Evolutionary conservation across 2,797 vertebrate species (phyloP).

Genomic region (Characodon lateralis): DNA sequence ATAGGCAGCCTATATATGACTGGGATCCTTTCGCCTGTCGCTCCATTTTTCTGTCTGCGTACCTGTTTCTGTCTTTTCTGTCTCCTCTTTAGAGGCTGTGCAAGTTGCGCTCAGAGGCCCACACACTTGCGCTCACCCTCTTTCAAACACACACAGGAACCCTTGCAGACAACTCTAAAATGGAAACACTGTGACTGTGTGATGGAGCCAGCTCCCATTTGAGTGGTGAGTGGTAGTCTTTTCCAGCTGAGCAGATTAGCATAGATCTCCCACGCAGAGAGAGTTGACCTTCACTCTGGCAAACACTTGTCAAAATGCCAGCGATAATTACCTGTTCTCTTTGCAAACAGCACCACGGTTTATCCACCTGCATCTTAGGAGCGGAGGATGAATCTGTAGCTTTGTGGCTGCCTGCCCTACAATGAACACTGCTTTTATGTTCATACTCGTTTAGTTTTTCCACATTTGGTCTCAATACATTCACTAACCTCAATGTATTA

Average conservation of each 20-base stretch:
- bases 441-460: neutral
- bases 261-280: slow-evolving; percentile 87
- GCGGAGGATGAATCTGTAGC: slow-evolving; percentile 35
- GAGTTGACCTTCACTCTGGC: slow-evolving; percentile 92
- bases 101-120: slow-evolving; percentile 35
- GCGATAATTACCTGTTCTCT: slow-evolving; percentile 89
- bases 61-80: slow-evolving; percentile 9
- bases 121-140: slow-evolving; percentile 21
- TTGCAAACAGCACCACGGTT: slow-evolving; percentile 81
- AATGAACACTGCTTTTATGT: slow-evolving; percentile 35
- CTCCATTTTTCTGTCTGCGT: slow-evolving; percentile 29
- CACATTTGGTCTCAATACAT: neutral
- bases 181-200: slow-evolving; percentile 73
- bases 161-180: slow-evolving; percentile 51
- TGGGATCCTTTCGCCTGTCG: slow-evolving; percentile 33
- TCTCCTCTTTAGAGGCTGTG: slow-evolving; percentile 41
- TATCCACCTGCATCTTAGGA: slow-evolving; percentile 80
- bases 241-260: slow-evolving; percentile 90
- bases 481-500: neutral
- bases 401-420: slow-evolving; percentile 33
- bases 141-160: slow-evolving; percentile 23
- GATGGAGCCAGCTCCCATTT: slow-evolving; percentile 79
- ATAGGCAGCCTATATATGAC: slow-evolving; percentile 42
- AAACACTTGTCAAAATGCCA: slow-evolving; percentile 94
- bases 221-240: slow-evolving; percentile 81